Conservation (phyloP, 64 coral and sea anemone genomes). For the Pocillopora verrucosa region DNA sequence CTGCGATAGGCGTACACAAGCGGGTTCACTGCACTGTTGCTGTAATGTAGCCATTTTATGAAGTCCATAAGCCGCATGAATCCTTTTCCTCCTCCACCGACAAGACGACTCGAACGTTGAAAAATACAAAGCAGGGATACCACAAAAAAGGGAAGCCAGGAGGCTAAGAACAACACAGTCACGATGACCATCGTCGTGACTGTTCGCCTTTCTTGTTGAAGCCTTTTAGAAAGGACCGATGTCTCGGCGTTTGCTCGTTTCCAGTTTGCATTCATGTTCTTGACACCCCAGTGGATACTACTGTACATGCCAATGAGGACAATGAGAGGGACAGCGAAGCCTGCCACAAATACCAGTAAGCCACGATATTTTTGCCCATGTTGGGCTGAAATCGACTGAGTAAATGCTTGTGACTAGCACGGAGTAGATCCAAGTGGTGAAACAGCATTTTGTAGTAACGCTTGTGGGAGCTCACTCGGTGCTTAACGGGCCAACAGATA, state of each 20-base stretch:
- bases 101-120: neutral
- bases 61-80: slow-evolving; percentile 39
- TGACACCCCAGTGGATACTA: slow-evolving; percentile 28
- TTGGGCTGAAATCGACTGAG: neutral
- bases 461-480: neutral
- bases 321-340: slow-evolving; percentile 28
- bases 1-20: slow-evolving; percentile 64
- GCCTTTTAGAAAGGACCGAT: neutral
- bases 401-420: slow-evolving; percentile 8
- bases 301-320: slow-evolving; percentile 30
- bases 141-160: slow-evolving; percentile 59
- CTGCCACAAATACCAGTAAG: slow-evolving; percentile 13
- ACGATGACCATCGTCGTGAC: slow-evolving; percentile 26
- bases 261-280: slow-evolving; percentile 9
- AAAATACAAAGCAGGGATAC: slow-evolving; percentile 27
- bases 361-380: neutral
- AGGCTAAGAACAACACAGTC: slow-evolving; percentile 32
- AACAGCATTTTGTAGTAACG: slow-evolving; percentile 26
- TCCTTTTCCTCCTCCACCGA: neutral
- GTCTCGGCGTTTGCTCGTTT: neutral
- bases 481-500: slow-evolving; percentile 23
- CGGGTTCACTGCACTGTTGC: slow-evolving; percentile 70
- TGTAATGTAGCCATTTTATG: slow-evolving; percentile 74
- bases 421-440: slow-evolving; percentile 21
- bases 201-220: slow-evolving; percentile 37